Evolutionary conservation across 2,888 invertebrate genomes (phyloP), one percentile per base, ranked within the genome.

Genomic region (Dichetophora obliterata): DNA sequence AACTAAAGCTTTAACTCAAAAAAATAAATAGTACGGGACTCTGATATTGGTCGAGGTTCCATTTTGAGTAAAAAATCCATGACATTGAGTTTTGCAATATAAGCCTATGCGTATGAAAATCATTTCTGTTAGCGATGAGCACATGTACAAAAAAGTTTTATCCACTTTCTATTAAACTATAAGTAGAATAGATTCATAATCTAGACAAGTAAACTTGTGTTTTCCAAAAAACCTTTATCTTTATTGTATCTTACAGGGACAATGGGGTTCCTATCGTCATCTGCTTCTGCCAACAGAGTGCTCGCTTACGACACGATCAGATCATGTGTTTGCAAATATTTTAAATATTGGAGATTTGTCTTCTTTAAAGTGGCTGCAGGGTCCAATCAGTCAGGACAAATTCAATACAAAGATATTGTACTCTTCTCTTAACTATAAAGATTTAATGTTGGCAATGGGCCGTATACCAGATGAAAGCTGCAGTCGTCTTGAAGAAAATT

Each of bases 381-480:
- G 94, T 2, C 88, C 90, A 0, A 83, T 91, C 61, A 37, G 27
- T 0, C 59, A 57, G 5, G n/a, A 96, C 87, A 93, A 93, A 1
- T 88, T 90, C 0, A 83, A 91, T 11, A 66, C 82, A 2, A 84
- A 91, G 54, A 65, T 84, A 3, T 88, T 91, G 11, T 96, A 94
- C 85, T 90, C 95, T 0, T 92, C 96, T 0, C 88, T 98, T 24
- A 98, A 98, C 90, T 98, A 97, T 92, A 93, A 95, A 84, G 98
- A 98, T 87, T 91, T 98, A 0, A 97, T 98, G 97, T 91, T 95
- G 1, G 95, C 97, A 0, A 95, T 95, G 0, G 97, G 97, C 3
- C 95, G 95, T 86, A 92, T 98, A 1, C 93, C 94, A 5, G 92
- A 93, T 0, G 96, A 97, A 86, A 92, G 94, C 2, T 92, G 95